Base-by-base conservation (phyloP, 2,113 vertebrate species). In the Sinosuthora webbiana region DNA sequence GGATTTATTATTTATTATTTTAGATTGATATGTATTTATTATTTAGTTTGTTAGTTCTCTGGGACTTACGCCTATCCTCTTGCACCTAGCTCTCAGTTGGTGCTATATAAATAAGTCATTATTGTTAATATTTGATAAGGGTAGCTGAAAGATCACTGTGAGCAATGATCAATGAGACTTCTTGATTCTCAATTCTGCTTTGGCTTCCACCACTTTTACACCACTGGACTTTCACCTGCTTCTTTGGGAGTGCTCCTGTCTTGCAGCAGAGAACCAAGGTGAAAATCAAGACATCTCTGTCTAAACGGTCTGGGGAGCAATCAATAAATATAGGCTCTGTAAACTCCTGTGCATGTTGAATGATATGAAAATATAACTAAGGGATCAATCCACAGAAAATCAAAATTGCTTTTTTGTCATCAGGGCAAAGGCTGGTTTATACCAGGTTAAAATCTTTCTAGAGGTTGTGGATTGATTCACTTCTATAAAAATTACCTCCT, bases 1-100 rank as follows among this genome's bases (percentile, higher is more conserved):
- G 73, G 69, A 94, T 96, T 92, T 84, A 96, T 97, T 95, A 97
- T 97, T 97, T 96, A 97, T 97, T 90, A 92, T 93, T 96, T 39
- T 90, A 92, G 94, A 97, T 94, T 96, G 93, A 89, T 95, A 96
- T 30, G 62, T 87, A 96, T 97, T 90, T 96, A 96, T 97, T 96
- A 97, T 96, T 97, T 96, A 97, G 76, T 96, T 95, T 94, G 88
- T 95, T 95, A 93, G 84, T 93, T 97, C 91, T 95, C 84, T 80
- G 79, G 42, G 78, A 91, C 70, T 91, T 77, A 62, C 0, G 42
- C 39, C 63, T 70, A 41, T 85, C 78, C 55, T 94, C 53, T 79
- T 94, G 80, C 77, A 95, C 88, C 94, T 84, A 75, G 65, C 76
- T 95, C 79, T 47, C 89, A 92, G 86, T 84, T 11, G 7, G 74